A percentile compares a stretch with the other conserved stretches of the same genome.
phyloP scores from a whole-genome alignment of 2,888 invertebrate species.

The Pterobdella sp. region DNA sequence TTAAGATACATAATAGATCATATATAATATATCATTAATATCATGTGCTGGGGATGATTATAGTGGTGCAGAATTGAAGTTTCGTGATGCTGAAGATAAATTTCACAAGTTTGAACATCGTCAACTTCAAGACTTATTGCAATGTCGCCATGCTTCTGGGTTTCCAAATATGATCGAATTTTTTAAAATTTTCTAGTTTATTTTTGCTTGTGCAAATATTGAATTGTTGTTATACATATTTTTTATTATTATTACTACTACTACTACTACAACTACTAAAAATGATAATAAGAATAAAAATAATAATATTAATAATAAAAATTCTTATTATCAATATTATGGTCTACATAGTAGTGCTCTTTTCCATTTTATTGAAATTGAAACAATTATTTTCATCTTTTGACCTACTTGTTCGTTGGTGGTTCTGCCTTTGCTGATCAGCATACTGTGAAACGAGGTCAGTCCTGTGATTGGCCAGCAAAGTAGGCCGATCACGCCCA shows the following conservation, averaged over 20 bases:
- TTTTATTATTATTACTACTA: background rate
- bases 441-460: constrained; percentile 92
- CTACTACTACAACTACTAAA: background rate
- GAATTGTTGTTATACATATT: no score
- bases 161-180: no score
- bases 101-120: no score
- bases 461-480: constrained; percentile 94
- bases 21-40: no score
- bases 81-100: no score
- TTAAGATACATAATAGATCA: no score
- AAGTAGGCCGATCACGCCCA: constrained; percentile 56
- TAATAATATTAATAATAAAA: background rate
- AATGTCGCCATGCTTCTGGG: no score
- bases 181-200: no score
- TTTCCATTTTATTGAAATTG: background rate
- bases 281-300: background rate
- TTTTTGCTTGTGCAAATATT: no score
- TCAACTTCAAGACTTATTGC: no score
- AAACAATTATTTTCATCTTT: background rate
- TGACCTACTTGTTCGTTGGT: constrained; percentile 81
- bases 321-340: background rate
- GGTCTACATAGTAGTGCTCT: background rate
- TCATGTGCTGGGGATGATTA: no score
- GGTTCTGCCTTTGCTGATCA: constrained; percentile 89
- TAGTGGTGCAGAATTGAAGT: no score